Conservation (phyloP, 2,888 invertebrate genomes). For the Eupithecia pulchellata region DNA sequence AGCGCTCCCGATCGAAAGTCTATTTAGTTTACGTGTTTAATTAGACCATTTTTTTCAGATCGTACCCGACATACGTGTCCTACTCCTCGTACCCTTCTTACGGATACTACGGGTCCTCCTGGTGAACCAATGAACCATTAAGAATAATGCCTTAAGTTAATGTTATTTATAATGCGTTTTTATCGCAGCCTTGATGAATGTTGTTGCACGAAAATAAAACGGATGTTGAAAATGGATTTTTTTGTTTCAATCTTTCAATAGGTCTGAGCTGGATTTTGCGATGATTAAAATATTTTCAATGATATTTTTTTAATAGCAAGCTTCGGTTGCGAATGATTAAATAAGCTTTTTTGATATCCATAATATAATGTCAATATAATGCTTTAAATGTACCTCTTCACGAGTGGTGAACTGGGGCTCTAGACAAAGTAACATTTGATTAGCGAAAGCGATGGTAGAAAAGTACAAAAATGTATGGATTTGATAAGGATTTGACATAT, state of each 20-base stretch:
- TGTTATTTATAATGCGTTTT: slow-evolving; percentile 32
- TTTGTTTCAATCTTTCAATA: slow-evolving; percentile 27
- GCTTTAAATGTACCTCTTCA: no score
- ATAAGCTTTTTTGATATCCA: no score
- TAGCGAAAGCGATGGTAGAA: no score
- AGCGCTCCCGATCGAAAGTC: no score
- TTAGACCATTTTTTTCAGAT: slow-evolving; percentile 47
- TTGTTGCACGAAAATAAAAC: slow-evolving; percentile 38
- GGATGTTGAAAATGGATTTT: slow-evolving; percentile 26
- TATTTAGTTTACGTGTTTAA: not conserved
- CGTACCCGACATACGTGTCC: slow-evolving; percentile 47
- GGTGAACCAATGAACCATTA: slow-evolving; percentile 46
- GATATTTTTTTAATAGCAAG: slow-evolving; percentile 11
- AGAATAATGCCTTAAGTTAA: slow-evolving; percentile 28
- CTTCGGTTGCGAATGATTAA: no score
- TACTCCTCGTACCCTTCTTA: no score
- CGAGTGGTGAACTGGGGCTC: no score
- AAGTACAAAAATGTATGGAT: no score
- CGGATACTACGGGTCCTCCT: slow-evolving; percentile 22
- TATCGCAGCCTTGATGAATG: slow-evolving; percentile 22
- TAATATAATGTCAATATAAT: no score
- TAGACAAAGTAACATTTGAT: no score
- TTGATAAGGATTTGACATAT: no score
- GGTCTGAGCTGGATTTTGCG: not conserved
- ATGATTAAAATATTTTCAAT: slow-evolving; percentile 32